Percentiles rank a stretch among this genome's conserved stretches.
Conservation (phyloP, 2,797 vertebrate genomes). For the Epinephelus coioides region DNA sequence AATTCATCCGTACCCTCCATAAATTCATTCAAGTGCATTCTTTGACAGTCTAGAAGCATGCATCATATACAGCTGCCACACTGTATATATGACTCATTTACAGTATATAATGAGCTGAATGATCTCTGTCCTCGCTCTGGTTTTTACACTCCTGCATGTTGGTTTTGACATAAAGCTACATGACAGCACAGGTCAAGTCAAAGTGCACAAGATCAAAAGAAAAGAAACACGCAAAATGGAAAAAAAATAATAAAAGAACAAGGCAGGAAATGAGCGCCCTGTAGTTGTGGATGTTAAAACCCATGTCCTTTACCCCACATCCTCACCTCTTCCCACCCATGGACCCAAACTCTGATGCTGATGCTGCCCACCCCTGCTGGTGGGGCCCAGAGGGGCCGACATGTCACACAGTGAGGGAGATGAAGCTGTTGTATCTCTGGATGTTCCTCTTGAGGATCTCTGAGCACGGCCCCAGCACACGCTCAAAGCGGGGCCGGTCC, state of each 20-base stretch:
- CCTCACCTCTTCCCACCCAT: conserved; percentile 61
- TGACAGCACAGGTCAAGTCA: conserved; percentile 85
- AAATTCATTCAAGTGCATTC: conserved; percentile 73
- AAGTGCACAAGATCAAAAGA: conserved; percentile 84
- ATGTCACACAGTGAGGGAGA: conserved; percentile 94
- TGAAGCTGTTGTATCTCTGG: conserved; percentile 99
- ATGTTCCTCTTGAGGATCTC: conserved; percentile 98
- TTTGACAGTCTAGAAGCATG: conserved; percentile 63
- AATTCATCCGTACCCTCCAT: conserved; percentile 53
- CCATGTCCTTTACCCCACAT: conserved; percentile 43
- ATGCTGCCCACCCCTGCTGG: conserved; percentile 68
- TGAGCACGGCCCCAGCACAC: conserved; percentile 95
- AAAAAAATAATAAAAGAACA: conserved; percentile 21
- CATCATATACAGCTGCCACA: conserved; percentile 68
- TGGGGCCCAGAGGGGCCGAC: conserved; percentile 48
- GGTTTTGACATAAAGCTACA: conserved; percentile 85
- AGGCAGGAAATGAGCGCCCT: conserved; percentile 67
- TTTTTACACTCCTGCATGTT: conserved; percentile 61
- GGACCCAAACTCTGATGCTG: conserved; percentile 68
- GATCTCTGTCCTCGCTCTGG: conserved; percentile 22
- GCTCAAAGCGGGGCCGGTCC: conserved; percentile 96
- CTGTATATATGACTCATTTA: conserved; percentile 48
- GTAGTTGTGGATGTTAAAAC: conserved; percentile 59
- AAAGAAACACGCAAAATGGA: conserved; percentile 54
- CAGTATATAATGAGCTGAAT: conserved; percentile 40